phyloP scores from a whole-genome alignment of 2,888 invertebrate genomes.

The Saturnia pavonia region DNA sequence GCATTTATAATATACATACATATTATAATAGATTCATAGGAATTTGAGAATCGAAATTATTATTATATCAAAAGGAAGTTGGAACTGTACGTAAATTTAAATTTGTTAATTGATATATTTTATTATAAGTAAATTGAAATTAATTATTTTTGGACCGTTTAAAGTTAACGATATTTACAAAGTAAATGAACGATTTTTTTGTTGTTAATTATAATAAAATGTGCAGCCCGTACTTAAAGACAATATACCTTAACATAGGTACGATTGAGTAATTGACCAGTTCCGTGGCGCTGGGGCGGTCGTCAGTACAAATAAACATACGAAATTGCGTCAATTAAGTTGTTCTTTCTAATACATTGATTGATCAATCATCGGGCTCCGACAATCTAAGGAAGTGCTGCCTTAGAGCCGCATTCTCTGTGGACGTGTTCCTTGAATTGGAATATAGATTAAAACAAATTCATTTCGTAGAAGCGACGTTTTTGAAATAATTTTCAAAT shows the following conservation, averaged over 20 bases:
- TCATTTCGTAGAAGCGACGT: background rate
- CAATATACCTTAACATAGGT: constrained; percentile 38
- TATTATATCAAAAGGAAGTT: background rate
- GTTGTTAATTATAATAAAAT: background rate
- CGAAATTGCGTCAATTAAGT: constrained; percentile 72
- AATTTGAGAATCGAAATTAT: background rate
- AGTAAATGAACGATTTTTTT: background rate
- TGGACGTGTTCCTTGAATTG: constrained; percentile 58
- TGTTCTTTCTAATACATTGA: constrained; percentile 74
- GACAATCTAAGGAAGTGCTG: constrained; percentile 69
- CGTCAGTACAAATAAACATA: constrained; percentile 70
- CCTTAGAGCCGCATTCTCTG: constrained; percentile 59
- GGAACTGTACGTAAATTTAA: background rate
- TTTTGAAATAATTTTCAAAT: background rate
- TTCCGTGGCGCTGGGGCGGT: constrained; percentile 40
- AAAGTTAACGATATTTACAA: background rate
- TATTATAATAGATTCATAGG: too few relatives aligned
- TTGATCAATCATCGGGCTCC: constrained; percentile 77
- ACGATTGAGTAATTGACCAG: constrained; percentile 35
- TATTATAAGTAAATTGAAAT: background rate
- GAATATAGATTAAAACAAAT: constrained; percentile 34
- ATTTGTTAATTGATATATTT: background rate
- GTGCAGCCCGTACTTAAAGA: constrained; percentile 16
- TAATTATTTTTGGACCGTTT: background rate
- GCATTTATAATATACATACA: too few relatives aligned